Evolutionary conservation across 30 jellyfish, hydroid and myxozoan genomes (phyloP).

Genomic region (Chironex yamaguchii): DNA sequence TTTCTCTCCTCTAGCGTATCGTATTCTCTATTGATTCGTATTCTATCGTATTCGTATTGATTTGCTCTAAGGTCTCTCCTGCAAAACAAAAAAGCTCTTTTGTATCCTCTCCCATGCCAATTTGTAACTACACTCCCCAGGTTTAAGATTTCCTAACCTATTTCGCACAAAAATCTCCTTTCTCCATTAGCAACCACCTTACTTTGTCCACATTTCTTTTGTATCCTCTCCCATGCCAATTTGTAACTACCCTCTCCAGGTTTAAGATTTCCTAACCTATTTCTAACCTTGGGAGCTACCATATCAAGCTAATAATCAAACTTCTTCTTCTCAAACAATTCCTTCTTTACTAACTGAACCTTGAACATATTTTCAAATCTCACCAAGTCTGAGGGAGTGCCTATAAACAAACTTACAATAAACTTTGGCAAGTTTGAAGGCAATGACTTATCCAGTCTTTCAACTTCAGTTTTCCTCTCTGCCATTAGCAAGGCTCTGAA

Average conservation of each 20-base stretch:
- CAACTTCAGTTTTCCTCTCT: constrained; percentile 15
- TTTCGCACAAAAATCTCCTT: no score
- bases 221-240: constrained; percentile 34
- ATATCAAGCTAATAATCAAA: constrained; percentile 34
- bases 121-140: constrained; percentile 3
- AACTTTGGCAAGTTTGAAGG: constrained; percentile 40
- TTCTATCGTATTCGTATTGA: no score
- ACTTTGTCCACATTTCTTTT: no score
- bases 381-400: constrained; percentile 47
- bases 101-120: no score
- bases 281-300: constrained; percentile 17
- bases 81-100: no score
- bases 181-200: no score
- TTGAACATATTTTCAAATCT: constrained; percentile 40
- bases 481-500: no score
- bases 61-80: no score
- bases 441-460: background rate
- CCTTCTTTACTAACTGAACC: constrained; percentile 26
- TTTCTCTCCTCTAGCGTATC: no score
- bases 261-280: background rate
- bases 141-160: constrained; percentile 1
- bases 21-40: no score
- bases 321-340: constrained; percentile 12
- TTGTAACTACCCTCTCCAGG: constrained; percentile 18
- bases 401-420: constrained; percentile 19